Conservation (phyloP, 1,140 invertebrate species). For the Steinernema khuongi region DNA sequence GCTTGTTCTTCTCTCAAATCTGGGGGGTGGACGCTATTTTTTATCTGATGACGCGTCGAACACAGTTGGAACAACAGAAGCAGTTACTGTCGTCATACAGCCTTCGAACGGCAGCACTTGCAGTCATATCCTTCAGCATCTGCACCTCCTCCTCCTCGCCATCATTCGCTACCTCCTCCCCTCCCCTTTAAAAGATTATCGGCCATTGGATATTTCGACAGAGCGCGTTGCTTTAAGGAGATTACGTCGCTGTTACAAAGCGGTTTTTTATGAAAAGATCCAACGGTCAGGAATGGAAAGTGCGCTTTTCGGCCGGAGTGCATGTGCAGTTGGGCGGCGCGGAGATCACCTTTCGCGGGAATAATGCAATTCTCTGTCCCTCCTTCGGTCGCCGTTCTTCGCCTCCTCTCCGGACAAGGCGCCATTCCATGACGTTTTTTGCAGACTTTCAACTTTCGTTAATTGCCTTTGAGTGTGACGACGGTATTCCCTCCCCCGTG, state of each 20-base stretch:
- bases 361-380: not conserved
- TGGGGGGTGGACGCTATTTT: not conserved
- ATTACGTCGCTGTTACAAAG: not conserved
- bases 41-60: not conserved
- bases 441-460: not conserved
- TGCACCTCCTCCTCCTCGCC: not conserved
- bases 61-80: not conserved
- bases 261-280: not conserved
- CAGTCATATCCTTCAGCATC: not conserved
- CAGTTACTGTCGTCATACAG: not conserved
- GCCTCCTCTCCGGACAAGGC: too few species aligned
- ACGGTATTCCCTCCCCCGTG: not conserved
- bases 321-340: not conserved
- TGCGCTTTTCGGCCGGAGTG: not conserved
- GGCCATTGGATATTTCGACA: conserved; percentile 13
- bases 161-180: not conserved
- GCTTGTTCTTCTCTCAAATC: not conserved
- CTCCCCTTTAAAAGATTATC: not conserved
- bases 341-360: not conserved
- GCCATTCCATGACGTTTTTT: not conserved
- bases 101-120: not conserved
- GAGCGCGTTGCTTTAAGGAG: conserved; percentile 1
- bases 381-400: too few species aligned
- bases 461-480: not conserved
- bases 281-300: conserved; percentile 1